Base-by-base conservation (phyloP, 2,888 invertebrate genomes). In the Phlogophora meticulosa region DNA sequence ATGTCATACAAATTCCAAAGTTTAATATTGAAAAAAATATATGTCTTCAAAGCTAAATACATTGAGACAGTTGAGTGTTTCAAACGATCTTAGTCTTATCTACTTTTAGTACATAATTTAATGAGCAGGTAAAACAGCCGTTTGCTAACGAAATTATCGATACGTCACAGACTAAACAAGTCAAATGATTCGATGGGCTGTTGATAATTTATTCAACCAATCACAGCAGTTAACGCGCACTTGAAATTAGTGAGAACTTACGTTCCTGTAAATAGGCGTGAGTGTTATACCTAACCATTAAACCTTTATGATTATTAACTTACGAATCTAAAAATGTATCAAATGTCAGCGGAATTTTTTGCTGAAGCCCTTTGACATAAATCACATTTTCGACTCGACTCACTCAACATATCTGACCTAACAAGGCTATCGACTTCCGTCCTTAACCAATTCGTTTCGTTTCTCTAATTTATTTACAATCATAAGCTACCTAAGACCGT, bases 401-500 rank as follows among this genome's bases (percentile, higher is more conserved):
- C 67, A 49, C 40, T 46, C 43, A 55, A 63, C 71, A 79, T 71
- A 58, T 59, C 52, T 72, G 43, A 55, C 64, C 72, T 60, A 68
- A 76, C 52, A 81, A 73, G 81, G 73, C 78, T 62, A 62, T 56
- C 58, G 32, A 63, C 60, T 80, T 74, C 65, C 73, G 72, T 69
- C 62, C 64, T 48, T 66, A 59, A 61, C 46, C 57, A 71, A 66
- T 70, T 71, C 46, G 68, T 60, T 71, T 60, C 56, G 64, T 57
- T 78, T 68, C 38, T 64, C 59, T 74, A 80, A 80, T 76, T 72
- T 78, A 80, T 82, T 78, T 80, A 82, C 80, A 80, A 76, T 72
- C 72, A 53, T 64, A 68, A 57, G 56, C 58, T 74, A 67, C 63
- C 48, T 75, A 69, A 42, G 64, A 72, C 64, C 59, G 55, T 62